A percentile compares a stretch with the other conserved stretches of the same genome.
These are phyloP conservation scores for Lasioglossum malachurum DNA, from an alignment of 2,888 invertebrate genomes.

Conservation along the genomic window DNA sequence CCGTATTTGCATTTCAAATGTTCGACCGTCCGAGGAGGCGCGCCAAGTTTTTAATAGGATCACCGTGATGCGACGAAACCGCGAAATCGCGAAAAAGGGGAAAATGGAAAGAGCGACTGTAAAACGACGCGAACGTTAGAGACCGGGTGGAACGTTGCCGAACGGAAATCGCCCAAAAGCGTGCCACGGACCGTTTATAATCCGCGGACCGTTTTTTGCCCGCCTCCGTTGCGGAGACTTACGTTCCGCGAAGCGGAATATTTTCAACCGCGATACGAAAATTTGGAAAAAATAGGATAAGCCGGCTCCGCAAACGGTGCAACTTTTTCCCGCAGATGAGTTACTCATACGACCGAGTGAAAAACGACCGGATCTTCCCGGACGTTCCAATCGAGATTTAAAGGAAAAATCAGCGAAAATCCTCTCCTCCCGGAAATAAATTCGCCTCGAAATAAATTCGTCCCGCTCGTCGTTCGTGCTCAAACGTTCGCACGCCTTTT, in stretches of 20 bases:
- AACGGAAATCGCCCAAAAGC: background rate
- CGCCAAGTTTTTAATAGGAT: conserved; percentile 22
- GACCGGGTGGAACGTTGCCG: background rate
- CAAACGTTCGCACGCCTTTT: background rate
- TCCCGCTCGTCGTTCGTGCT: background rate
- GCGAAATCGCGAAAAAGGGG: background rate
- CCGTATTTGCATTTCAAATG: conserved; percentile 16
- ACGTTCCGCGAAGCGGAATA: background rate
- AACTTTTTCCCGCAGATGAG: background rate
- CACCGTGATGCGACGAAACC: background rate
- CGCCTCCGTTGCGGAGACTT: background rate
- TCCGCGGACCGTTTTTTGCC: background rate
- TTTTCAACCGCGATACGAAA: conserved; percentile 13
- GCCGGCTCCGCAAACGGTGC: background rate
- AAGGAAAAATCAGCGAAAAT: background rate
- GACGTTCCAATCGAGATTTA: background rate
- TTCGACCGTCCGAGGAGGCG: background rate
- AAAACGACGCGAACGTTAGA: background rate
- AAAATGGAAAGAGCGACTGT: background rate
- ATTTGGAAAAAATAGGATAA: conserved; percentile 11
- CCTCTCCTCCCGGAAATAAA: background rate
- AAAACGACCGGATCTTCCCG: background rate
- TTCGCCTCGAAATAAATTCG: background rate
- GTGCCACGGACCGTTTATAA: conserved; percentile 8
- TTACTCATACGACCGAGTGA: background rate